Conservation (phyloP, 30 jellyfish, hydroid and myxozoan species). For the Chrysaora quinquecirrha region DNA sequence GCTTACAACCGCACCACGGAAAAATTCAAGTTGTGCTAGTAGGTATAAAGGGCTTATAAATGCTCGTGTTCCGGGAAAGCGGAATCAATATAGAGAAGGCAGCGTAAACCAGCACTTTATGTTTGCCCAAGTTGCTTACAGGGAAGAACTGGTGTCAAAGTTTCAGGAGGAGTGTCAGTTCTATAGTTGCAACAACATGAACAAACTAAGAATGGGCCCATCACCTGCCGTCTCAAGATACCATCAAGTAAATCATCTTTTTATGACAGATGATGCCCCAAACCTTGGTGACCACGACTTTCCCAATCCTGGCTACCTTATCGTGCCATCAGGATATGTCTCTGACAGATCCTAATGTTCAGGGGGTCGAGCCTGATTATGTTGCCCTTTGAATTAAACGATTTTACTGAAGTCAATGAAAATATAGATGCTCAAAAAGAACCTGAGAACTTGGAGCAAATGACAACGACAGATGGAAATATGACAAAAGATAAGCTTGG, state of each 20-base stretch:
- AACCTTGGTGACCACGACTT: slow-evolving; percentile 22
- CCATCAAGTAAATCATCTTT: slow-evolving; percentile 26
- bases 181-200: slow-evolving; percentile 52
- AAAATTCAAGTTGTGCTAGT: neutral
- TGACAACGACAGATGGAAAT: too few species aligned
- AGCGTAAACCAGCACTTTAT: slow-evolving; percentile 33
- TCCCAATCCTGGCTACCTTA: slow-evolving; percentile 48
- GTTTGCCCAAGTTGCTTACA: slow-evolving; percentile 8
- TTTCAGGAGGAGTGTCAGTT: slow-evolving; percentile 7
- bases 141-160: slow-evolving; percentile 16
- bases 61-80: slow-evolving; percentile 20
- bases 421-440: too few species aligned
- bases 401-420: too few species aligned
- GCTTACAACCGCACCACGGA: slow-evolving; percentile 11
- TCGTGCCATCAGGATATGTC: slow-evolving; percentile 59
- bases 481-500: too few species aligned
- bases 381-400: too few species aligned
- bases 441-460: too few species aligned
- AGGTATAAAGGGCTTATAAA: slow-evolving; percentile 28
- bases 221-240: slow-evolving; percentile 50
- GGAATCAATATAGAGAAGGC: slow-evolving; percentile 24
- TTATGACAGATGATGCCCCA: slow-evolving; percentile 2
- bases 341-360: too few species aligned
- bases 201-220: slow-evolving; percentile 54
- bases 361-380: too few species aligned